Evolutionary conservation across 2,888 invertebrate species (phyloP).

Genomic region (Masnerella sp.): DNA sequence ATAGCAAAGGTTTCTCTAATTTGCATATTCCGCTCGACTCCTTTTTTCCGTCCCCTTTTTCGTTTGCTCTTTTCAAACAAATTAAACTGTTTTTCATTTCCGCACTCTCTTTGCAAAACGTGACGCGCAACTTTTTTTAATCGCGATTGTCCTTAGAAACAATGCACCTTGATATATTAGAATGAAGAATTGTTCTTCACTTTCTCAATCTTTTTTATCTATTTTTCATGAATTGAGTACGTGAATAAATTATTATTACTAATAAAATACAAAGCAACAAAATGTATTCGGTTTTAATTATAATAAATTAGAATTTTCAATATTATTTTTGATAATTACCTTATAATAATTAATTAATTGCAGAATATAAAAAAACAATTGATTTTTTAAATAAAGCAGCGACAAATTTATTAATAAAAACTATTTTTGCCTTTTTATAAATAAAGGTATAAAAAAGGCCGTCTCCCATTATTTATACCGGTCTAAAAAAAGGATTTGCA

Average conservation of each 20-base stretch:
- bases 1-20: conserved; percentile 63
- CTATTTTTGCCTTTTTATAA: conserved; percentile 39
- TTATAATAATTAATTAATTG: background rate
- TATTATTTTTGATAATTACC: no score
- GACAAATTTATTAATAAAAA: conserved; percentile 35
- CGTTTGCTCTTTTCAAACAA: conserved; percentile 47
- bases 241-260: no score
- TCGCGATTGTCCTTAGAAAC: conserved; percentile 10
- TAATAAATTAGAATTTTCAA: background rate
- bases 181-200: no score
- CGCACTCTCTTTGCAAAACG: conserved; percentile 3
- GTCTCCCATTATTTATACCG: conserved; percentile 4
- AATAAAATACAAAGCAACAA: no score
- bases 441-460: conserved; percentile 17
- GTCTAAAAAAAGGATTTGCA: conserved; percentile 13
- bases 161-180: background rate
- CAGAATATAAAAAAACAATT: background rate
- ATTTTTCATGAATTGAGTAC: no score
- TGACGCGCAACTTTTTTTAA: conserved; percentile 9
- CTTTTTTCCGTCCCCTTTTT: conserved; percentile 50
- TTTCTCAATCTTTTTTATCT: no score
- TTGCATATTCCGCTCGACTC: conserved; percentile 65
- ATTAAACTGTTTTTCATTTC: conserved; percentile 38
- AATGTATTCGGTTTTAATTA: no score
- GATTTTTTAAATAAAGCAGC: conserved; percentile 35